Percentiles rank a stretch among this genome's conserved stretches.
Evolutionary conservation across 2,797 vertebrate species (phyloP).

Genomic region (Falco novaeseelandiae): DNA sequence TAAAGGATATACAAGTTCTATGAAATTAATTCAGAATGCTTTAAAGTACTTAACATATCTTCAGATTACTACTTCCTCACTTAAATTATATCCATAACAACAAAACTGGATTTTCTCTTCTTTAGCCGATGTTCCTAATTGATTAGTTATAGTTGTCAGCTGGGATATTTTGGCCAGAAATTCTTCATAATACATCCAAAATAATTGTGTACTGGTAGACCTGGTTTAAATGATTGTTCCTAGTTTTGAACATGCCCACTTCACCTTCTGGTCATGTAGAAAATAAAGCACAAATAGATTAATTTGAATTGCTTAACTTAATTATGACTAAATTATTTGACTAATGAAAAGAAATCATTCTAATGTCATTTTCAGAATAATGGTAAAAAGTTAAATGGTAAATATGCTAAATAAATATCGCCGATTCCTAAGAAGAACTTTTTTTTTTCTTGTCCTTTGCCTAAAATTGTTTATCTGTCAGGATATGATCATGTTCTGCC

Average conservation of each 20-base stretch:
- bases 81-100: background rate
- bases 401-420: background rate
- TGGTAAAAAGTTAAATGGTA: background rate
- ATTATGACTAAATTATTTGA: background rate
- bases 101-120: background rate
- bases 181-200: background rate
- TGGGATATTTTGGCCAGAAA: background rate
- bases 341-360: background rate
- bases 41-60: background rate
- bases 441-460: background rate
- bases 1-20: background rate
- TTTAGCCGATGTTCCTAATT: background rate
- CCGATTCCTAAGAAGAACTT: background rate
- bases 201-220: background rate
- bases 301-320: background rate
- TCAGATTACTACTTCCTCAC: background rate
- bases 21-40: background rate
- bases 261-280: background rate
- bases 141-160: background rate
- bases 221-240: background rate
- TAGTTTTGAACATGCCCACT: constrained; percentile 7
- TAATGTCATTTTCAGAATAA: background rate
- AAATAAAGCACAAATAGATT: background rate
- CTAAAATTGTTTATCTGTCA: background rate
- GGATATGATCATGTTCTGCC: background rate